Evolutionary conservation across 1,140 invertebrate genomes (phyloP).

Genomic region (Cyclina sinensis): DNA sequence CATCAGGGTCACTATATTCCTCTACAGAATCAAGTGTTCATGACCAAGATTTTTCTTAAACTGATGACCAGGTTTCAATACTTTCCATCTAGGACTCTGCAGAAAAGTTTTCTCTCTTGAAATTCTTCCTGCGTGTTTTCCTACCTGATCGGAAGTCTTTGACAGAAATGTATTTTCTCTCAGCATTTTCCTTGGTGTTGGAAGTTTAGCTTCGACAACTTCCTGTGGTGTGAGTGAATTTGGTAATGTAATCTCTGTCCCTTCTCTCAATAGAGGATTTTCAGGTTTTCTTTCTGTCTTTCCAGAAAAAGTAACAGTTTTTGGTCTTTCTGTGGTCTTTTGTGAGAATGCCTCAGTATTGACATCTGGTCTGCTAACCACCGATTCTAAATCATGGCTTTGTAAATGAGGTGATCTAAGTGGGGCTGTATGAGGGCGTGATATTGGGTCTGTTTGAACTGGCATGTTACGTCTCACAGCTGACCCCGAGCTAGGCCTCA

Average conservation of each 20-base stretch:
- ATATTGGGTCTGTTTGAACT: not conserved
- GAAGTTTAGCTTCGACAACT: slow-evolving; percentile 7
- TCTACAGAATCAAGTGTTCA: slow-evolving; percentile 13
- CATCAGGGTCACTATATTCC: slow-evolving; percentile 3
- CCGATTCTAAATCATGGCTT: not conserved
- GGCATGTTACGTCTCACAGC: not conserved
- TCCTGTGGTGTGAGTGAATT: slow-evolving; percentile 43
- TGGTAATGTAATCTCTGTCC: slow-evolving; percentile 48
- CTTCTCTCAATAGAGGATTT: slow-evolving; percentile 26
- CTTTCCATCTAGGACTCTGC: not conserved
- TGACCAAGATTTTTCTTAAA: not conserved
- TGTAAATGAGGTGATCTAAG: not conserved
- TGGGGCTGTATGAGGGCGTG: slow-evolving; percentile 49
- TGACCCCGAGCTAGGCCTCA: slow-evolving; percentile 41
- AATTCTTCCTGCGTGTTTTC: not conserved
- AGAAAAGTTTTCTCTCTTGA: slow-evolving; percentile 41
- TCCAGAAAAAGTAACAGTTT: not conserved
- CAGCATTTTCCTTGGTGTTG: not conserved
- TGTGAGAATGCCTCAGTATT: not conserved
- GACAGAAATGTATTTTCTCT: slow-evolving; percentile 7
- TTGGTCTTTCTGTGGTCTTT: not conserved
- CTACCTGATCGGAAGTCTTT: not conserved
- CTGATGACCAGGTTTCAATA: not conserved
- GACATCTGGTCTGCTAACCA: not conserved
- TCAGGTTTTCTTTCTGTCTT: not conserved